Evolutionary conservation across 2,888 invertebrate species (phyloP).

Genomic region (Frankliniella intonsa): DNA sequence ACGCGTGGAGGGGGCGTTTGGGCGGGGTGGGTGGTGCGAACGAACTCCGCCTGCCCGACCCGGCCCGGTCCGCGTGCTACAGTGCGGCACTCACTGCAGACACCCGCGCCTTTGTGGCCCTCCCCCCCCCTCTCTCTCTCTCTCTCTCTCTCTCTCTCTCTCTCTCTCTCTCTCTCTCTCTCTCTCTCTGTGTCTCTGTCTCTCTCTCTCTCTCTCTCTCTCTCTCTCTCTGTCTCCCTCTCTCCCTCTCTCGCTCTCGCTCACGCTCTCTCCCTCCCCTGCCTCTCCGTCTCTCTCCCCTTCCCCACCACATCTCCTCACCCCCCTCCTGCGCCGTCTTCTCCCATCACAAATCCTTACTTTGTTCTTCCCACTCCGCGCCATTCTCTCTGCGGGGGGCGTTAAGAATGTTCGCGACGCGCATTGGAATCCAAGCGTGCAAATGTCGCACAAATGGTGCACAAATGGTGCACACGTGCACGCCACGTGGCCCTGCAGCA

Average conservation of each 20-base stretch:
- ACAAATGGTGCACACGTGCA: too few relatives aligned
- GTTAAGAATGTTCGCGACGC: too few relatives aligned
- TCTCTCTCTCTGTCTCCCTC: conserved; percentile 34
- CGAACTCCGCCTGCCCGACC: conserved; percentile 37
- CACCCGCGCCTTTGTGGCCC: conserved; percentile 30
- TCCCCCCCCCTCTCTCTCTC: conserved; percentile 33
- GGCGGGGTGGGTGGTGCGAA: conserved; percentile 38
- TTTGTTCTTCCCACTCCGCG: too few relatives aligned
- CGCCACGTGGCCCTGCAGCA: too few relatives aligned
- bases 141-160: conserved; percentile 36
- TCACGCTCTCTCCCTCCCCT: background rate
- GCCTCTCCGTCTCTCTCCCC: too few relatives aligned
- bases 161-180: conserved; percentile 35
- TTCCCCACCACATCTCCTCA: too few relatives aligned
- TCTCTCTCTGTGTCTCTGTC: conserved; percentile 34
- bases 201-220: conserved; percentile 34
- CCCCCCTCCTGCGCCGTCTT: conserved; percentile 34
- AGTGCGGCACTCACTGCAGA: conserved; percentile 36
- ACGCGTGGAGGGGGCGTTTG: conserved; percentile 35
- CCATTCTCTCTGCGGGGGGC: too few relatives aligned
- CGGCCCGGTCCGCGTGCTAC: too few relatives aligned
- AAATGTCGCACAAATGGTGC: too few relatives aligned
- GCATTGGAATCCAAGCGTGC: too few relatives aligned
- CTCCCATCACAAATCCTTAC: conserved; percentile 34
- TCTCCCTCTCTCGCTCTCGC: conserved; percentile 30